A percentile compares a stretch with the other conserved stretches of the same genome.
Evolutionary conservation across 2,797 vertebrate species (phyloP).

Genomic region (Artibeus lituratus): DNA sequence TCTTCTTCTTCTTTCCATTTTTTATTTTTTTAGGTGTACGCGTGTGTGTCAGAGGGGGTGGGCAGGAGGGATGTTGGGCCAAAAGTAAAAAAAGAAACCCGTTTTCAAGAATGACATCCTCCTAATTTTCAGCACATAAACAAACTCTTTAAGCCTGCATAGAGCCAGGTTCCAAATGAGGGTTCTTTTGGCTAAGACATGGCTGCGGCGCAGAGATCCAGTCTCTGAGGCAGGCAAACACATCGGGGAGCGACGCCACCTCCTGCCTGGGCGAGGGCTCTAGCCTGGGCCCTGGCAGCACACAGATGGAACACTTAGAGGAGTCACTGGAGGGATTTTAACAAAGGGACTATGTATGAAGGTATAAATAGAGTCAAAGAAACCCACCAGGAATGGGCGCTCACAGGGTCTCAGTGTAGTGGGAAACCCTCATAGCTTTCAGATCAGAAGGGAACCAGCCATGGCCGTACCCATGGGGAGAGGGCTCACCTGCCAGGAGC

Average conservation of each 20-base stretch:
- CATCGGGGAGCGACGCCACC: neutral
- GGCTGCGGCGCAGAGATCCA: neutral
- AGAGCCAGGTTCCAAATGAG: neutral
- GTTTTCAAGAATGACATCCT: slow-evolving; percentile 33
- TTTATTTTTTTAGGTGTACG: neutral
- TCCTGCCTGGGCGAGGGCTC: neutral
- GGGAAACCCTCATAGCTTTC: neutral
- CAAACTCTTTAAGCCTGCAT: neutral
- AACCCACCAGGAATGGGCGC: neutral
- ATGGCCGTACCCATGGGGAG: neutral
- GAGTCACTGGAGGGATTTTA: neutral
- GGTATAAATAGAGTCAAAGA: neutral
- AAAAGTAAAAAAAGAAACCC: slow-evolving; percentile 44
- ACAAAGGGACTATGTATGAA: neutral
- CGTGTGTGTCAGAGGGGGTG: neutral
- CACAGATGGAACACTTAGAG: neutral
- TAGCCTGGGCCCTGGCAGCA: neutral
- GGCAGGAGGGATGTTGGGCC: neutral
- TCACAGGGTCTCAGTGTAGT: no score
- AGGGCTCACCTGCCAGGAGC: neutral
- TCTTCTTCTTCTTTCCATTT: neutral
- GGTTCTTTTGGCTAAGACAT: neutral
- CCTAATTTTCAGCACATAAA: slow-evolving; percentile 50
- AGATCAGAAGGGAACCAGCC: neutral
- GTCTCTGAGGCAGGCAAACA: neutral